These are phyloP conservation scores for Alethe diademata DNA, from an alignment of 2,113 vertebrate species.

Conservation along the genomic window DNA sequence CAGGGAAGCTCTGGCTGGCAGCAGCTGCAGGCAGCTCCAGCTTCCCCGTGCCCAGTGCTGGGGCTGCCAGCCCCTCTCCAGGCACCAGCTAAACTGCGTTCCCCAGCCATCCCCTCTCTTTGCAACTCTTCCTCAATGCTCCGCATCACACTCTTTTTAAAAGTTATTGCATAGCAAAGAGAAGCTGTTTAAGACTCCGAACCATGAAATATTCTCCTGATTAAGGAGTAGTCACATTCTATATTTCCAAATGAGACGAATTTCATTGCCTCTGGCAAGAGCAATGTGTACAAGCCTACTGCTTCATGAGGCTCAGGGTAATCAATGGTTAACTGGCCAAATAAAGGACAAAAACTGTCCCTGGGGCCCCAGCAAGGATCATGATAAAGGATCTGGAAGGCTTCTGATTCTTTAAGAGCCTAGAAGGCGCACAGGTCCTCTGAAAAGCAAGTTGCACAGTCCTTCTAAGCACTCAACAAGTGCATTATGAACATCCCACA, in stretches of 20 bases:
- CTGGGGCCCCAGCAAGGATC: background rate
- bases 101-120: background rate
- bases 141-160: background rate
- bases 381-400: background rate
- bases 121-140: background rate
- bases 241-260: background rate
- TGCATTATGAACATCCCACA: background rate
- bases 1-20: background rate
- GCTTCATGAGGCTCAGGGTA: background rate
- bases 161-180: background rate
- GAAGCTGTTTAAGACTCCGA: background rate
- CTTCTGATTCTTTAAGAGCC: background rate
- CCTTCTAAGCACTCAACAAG: background rate
- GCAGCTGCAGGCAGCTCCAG: background rate
- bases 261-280: background rate
- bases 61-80: background rate
- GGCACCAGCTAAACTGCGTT: background rate
- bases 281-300: background rate
- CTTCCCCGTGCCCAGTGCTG: background rate
- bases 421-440: background rate
- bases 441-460: background rate
- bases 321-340: background rate
- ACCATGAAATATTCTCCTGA: background rate
- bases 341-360: background rate
- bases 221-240: background rate